phyloP scores from a whole-genome alignment of 2,797 vertebrate species.

The Corythornis leucogaster region DNA sequence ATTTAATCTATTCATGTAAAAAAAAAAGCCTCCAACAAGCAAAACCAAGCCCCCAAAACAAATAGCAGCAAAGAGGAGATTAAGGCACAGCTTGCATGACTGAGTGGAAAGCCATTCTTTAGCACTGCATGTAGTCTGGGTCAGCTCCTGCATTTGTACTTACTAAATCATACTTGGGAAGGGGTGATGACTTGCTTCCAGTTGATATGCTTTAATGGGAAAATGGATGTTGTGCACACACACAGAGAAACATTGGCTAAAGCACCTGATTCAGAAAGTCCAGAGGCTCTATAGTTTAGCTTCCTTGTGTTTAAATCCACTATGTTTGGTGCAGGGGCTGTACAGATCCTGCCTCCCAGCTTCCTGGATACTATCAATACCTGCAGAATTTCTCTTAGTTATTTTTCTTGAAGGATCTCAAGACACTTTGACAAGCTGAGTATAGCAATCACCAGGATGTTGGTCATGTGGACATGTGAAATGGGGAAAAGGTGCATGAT shows the following conservation, averaged over 20 bases:
- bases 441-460: not conserved
- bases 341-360: not conserved
- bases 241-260: not conserved
- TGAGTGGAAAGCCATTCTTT: slow-evolving; percentile 26
- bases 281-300: not conserved
- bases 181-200: not conserved
- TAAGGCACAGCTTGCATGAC: not conserved
- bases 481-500: not conserved
- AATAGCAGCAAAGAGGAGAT: slow-evolving; percentile 44
- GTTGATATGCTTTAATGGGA: not conserved
- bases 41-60: not conserved
- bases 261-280: not conserved
- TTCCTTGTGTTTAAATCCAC: not conserved
- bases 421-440: not conserved
- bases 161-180: slow-evolving; percentile 21
- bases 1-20: slow-evolving; percentile 30
- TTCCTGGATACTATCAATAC: not conserved
- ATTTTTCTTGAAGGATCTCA: not conserved
- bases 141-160: slow-evolving; percentile 37
- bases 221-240: not conserved
- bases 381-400: not conserved
- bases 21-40: not conserved
- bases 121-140: not conserved
- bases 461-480: not conserved
- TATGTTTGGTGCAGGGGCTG: not conserved